These are phyloP conservation scores for Cylindroiulus punctatus DNA, from an alignment of 2,888 invertebrate genomes.

Conservation along the genomic window DNA sequence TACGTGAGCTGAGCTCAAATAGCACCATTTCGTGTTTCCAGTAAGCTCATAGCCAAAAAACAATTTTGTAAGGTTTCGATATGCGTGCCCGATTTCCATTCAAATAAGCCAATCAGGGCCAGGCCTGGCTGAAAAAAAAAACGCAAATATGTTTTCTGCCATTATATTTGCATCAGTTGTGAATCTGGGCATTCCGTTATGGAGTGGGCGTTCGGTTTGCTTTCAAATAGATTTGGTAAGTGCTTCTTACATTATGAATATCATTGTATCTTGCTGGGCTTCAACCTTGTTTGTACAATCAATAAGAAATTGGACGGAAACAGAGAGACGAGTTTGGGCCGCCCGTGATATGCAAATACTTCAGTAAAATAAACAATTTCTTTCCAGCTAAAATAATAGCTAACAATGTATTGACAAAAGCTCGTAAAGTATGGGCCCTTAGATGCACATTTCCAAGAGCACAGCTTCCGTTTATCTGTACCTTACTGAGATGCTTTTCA, in stretches of 20 bases:
- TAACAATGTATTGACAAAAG: background rate
- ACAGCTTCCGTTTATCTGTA: background rate
- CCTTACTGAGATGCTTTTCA: too few relatives aligned
- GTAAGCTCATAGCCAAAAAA: background rate
- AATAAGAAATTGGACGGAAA: background rate
- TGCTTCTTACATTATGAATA: background rate
- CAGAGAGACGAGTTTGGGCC: background rate
- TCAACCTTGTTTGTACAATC: background rate
- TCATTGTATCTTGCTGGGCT: background rate
- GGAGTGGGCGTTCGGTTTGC: background rate
- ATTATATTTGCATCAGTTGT: background rate
- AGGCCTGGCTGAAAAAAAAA: background rate
- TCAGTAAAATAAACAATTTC: background rate
- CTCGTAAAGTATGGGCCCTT: background rate
- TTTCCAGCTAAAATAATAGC: background rate
- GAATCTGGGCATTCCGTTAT: background rate
- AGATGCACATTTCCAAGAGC: background rate
- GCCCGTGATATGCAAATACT: background rate
- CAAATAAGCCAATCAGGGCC: constrained; percentile 11
- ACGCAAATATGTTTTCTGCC: background rate
- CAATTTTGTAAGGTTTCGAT: constrained; percentile 25
- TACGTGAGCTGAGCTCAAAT: constrained; percentile 43
- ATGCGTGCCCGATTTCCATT: constrained; percentile 30
- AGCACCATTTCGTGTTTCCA: background rate
- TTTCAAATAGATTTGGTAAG: background rate